phyloP scores from a whole-genome alignment of 1,140 invertebrate genomes.

The Scaptomyza pallida region DNA sequence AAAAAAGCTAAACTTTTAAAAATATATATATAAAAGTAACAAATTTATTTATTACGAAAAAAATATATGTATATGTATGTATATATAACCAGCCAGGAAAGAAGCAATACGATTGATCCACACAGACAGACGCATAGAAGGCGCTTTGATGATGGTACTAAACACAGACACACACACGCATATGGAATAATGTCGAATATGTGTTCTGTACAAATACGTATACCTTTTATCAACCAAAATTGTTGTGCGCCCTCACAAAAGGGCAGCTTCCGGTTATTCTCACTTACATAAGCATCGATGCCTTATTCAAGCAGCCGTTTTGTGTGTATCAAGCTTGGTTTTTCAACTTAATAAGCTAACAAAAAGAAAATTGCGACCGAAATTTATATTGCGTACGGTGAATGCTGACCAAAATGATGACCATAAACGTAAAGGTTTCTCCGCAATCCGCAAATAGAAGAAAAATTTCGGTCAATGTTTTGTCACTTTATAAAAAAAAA shows the following conservation, averaged over 20 bases:
- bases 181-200: conserved; percentile 39
- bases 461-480: conserved; percentile 75
- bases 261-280: conserved; percentile 29
- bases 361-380: conserved; percentile 74
- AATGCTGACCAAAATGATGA: conserved; percentile 30
- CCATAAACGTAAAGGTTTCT: conserved; percentile 17
- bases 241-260: conserved; percentile 21
- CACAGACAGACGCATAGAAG: conserved; percentile 62
- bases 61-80: no score
- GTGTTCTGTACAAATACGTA: conserved; percentile 46
- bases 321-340: conserved; percentile 82
- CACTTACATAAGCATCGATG: conserved; percentile 24
- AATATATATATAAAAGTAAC: conserved; percentile 3
- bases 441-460: conserved; percentile 39
- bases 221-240: conserved; percentile 44
- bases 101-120: conserved; percentile 79
- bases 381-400: conserved; percentile 72
- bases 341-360: conserved; percentile 45
- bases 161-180: conserved; percentile 1
- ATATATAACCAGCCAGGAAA: conserved; percentile 41
- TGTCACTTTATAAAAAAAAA: conserved; percentile 31
- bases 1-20: conserved; percentile 16
- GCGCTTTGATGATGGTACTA: conserved; percentile 41
- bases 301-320: conserved; percentile 64
- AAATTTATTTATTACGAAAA: background rate